These are phyloP conservation scores for Tychaedon coryphoeus DNA, from an alignment of 2,113 vertebrate species.

Conservation along the genomic window DNA sequence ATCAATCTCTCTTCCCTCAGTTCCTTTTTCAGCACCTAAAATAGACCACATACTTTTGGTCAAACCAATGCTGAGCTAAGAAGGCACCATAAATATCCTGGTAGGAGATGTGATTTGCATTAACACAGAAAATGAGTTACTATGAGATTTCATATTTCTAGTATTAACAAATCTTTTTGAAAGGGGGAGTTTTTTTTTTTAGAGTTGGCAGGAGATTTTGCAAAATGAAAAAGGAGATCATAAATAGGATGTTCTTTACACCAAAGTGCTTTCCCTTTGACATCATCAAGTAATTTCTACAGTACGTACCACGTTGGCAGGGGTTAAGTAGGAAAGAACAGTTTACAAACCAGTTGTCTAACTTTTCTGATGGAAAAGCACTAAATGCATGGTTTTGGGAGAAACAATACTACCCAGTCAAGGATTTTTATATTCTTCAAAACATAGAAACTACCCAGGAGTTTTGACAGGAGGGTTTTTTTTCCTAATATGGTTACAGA, in stretches of 20 bases:
- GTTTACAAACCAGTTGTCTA: background rate
- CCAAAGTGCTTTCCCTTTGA: constrained; percentile 10
- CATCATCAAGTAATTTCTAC: constrained; percentile 1
- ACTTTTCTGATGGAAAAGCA: background rate
- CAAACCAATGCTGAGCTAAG: background rate
- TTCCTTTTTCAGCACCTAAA: background rate
- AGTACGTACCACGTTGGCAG: background rate
- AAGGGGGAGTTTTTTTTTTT: background rate
- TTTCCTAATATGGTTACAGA: background rate
- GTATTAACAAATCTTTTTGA: background rate
- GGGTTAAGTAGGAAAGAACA: background rate
- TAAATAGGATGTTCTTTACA: background rate
- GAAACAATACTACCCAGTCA: background rate
- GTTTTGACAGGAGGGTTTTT: background rate
- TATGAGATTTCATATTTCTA: background rate
- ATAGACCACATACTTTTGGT: background rate
- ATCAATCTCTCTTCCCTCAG: background rate
- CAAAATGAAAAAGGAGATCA: background rate
- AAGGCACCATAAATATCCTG: background rate
- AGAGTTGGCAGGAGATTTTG: background rate
- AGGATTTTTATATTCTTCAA: background rate
- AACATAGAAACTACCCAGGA: background rate
- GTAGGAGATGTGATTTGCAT: background rate
- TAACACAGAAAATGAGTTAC: background rate
- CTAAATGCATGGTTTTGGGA: background rate